These are phyloP conservation scores for Mythimna pallens DNA, from an alignment of 2,888 invertebrate genomes.

Conservation along the genomic window DNA sequence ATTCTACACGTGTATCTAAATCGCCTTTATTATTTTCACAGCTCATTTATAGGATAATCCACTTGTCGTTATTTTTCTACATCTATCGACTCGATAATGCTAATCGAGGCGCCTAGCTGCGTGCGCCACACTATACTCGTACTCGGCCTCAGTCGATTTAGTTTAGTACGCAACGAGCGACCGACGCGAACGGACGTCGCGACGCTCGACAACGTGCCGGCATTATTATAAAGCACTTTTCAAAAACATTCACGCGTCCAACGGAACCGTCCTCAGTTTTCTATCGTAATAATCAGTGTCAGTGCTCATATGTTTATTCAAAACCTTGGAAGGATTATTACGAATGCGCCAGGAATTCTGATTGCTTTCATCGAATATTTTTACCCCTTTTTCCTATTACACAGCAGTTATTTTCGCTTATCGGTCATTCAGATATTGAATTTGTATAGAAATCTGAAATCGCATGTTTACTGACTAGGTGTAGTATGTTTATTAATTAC, in stretches of 20 bases:
- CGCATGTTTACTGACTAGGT: slow-evolving; percentile 75
- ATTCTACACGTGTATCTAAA: slow-evolving; percentile 40
- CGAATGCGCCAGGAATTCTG: slow-evolving; percentile 56
- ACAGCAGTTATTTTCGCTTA: slow-evolving; percentile 62
- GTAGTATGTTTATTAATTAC: slow-evolving; percentile 76
- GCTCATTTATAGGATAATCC: slow-evolving; percentile 54
- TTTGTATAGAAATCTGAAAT: slow-evolving; percentile 65
- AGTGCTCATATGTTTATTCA: slow-evolving; percentile 67
- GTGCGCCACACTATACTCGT: slow-evolving; percentile 84
- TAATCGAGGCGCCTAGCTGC: slow-evolving; percentile 77
- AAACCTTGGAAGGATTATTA: slow-evolving; percentile 69
- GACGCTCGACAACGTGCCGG: slow-evolving; percentile 71
- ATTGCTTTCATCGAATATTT: slow-evolving; percentile 64
- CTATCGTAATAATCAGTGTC: slow-evolving; percentile 70
- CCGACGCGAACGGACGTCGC: slow-evolving; percentile 74
- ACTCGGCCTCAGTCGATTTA: slow-evolving; percentile 74
- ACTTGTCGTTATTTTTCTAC: slow-evolving; percentile 67
- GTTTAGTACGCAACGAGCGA: slow-evolving; percentile 83
- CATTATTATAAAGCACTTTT: slow-evolving; percentile 73
- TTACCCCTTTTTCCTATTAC: slow-evolving; percentile 50
- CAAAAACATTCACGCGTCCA: slow-evolving; percentile 79
- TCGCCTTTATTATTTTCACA: slow-evolving; percentile 42
- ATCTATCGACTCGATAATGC: slow-evolving; percentile 80
- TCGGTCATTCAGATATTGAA: slow-evolving; percentile 61
- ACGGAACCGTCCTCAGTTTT: slow-evolving; percentile 80